Percentiles rank a stretch among this genome's conserved stretches.
Evolutionary conservation across 2,888 invertebrate species (phyloP).

Genomic region (Laspeyria flexula): DNA sequence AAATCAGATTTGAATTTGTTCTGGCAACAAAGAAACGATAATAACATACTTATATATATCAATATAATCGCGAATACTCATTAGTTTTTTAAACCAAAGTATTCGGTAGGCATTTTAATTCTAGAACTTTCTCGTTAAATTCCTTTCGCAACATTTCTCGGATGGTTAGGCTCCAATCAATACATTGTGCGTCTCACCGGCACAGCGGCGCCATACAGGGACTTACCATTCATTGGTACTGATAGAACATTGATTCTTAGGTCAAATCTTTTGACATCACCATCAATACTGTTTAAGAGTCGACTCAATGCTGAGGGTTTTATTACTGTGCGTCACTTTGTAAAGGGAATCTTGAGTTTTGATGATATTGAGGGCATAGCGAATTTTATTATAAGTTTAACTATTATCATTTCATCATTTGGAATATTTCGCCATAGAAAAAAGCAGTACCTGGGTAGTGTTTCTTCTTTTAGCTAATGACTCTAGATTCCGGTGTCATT

Average conservation of each 20-base stretch:
- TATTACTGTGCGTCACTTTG: slow-evolving; percentile 32
- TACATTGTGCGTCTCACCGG: slow-evolving; percentile 39
- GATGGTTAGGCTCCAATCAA: slow-evolving; percentile 12
- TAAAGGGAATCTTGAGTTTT: background rate
- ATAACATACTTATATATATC: too few species aligned
- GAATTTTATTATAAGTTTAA: too few species aligned
- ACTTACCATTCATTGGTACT: slow-evolving; percentile 61
- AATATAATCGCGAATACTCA: background rate
- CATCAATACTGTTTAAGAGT: slow-evolving; percentile 76
- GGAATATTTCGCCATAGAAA: too few species aligned
- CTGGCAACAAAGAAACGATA: too few species aligned
- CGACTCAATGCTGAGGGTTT: slow-evolving; percentile 44
- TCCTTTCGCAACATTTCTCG: background rate
- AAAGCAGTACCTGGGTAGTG: too few species aligned
- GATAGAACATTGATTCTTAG: slow-evolving; percentile 78
- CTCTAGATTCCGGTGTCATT: too few species aligned
- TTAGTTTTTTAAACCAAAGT: background rate
- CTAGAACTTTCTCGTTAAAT: background rate
- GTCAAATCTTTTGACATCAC: slow-evolving; percentile 79
- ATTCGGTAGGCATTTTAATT: slow-evolving; percentile 3
- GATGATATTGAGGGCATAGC: too few species aligned
- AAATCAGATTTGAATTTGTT: too few species aligned
- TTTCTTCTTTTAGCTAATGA: too few species aligned
- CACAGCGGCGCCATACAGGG: slow-evolving; percentile 47
- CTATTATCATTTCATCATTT: too few species aligned